Percentiles rank a stretch among this genome's conserved stretches.
phyloP scores from a whole-genome alignment of 37 sponge, comb jelly and placozoan species.

The Halichondria panicea region DNA sequence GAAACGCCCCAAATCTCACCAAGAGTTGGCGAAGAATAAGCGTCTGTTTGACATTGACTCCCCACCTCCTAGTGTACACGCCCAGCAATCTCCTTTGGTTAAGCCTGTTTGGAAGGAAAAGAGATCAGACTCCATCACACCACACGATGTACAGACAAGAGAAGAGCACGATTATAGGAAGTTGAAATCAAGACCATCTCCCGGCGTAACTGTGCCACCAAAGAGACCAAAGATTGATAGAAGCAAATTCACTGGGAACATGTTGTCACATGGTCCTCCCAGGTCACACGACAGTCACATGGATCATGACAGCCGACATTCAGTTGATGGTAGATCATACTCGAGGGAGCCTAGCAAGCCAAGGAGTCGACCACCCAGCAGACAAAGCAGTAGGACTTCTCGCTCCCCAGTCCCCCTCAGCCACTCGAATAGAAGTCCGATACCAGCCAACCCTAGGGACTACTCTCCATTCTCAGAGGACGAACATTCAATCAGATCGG shows the following conservation, averaged over 20 bases:
- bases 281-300: too few species aligned
- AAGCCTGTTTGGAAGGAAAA: too few species aligned
- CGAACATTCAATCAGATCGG: background rate
- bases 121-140: too few species aligned
- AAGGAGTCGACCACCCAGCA: conserved; percentile 8
- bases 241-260: background rate
- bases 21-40: too few species aligned
- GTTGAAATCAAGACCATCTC: background rate
- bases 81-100: too few species aligned
- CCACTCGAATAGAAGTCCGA: background rate
- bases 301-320: background rate
- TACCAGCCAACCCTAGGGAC: background rate
- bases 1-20: too few species aligned
- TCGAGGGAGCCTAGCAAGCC: conserved; percentile 9
- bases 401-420: background rate
- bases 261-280: background rate
- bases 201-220: background rate
- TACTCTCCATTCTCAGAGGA: background rate
- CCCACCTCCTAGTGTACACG: too few species aligned
- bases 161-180: too few species aligned
- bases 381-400: background rate
- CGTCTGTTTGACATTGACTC: too few species aligned
- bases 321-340: background rate
- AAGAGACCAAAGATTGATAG: background rate
- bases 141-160: too few species aligned